phyloP scores from a whole-genome alignment of 2,888 invertebrate species.

The Cheilosia scutellata region DNA sequence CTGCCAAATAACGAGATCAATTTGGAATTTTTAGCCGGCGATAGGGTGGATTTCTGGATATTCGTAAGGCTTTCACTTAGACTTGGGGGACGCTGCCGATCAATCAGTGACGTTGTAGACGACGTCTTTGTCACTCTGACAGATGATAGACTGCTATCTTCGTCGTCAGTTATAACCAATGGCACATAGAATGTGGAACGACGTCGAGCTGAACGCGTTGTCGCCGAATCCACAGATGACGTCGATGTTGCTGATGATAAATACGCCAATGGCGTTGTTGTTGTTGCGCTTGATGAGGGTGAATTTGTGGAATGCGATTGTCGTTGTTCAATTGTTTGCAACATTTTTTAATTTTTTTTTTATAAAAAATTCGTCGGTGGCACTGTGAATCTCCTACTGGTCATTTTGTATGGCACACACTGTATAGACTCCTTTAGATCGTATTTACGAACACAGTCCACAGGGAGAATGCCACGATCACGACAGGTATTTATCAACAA shows the following conservation, averaged over 20 bases:
- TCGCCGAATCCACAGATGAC: constrained; percentile 78
- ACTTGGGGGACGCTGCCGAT: constrained; percentile 49
- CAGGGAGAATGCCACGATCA: constrained; percentile 32
- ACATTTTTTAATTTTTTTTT: constrained; percentile 79
- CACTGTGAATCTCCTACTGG: constrained; percentile 38
- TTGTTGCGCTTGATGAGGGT: constrained; percentile 71
- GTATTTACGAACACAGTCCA: constrained; percentile 20
- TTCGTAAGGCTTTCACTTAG: constrained; percentile 45
- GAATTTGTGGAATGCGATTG: constrained; percentile 66
- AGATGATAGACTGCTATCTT: constrained; percentile 45
- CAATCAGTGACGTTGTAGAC: constrained; percentile 43
- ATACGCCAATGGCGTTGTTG: constrained; percentile 57
- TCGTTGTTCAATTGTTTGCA: constrained; percentile 79
- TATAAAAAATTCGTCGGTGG: constrained; percentile 24
- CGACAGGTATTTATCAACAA: constrained; percentile 29
- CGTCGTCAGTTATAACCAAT: constrained; percentile 84
- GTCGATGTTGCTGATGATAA: constrained; percentile 70
- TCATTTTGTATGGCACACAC: constrained; percentile 58
- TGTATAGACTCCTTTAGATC: background rate
- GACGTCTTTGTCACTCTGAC: constrained; percentile 43
- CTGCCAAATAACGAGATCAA: constrained; percentile 63
- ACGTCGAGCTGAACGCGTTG: constrained; percentile 86
- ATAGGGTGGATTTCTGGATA: constrained; percentile 61
- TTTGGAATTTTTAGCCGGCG: constrained; percentile 71
- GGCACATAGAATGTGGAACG: constrained; percentile 92